Evolutionary conservation across 53 echinoderm and acorn worm species (phyloP).

Genomic region (Holothuria scabra): DNA sequence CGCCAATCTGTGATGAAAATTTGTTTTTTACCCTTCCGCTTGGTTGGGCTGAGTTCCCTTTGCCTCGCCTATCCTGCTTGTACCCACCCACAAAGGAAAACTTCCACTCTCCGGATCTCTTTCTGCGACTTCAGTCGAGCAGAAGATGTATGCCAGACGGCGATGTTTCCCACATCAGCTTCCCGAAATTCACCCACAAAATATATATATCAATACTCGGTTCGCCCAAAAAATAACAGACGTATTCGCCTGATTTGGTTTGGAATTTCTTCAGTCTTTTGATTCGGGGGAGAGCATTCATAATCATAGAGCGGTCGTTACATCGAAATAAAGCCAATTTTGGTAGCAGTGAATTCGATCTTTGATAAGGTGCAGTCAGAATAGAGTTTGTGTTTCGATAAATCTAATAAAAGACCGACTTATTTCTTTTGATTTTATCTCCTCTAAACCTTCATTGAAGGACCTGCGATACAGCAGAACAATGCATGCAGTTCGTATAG

Average conservation of each 20-base stretch:
- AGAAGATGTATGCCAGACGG: neutral
- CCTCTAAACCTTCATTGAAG: too few relatives aligned
- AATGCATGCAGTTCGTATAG: too few relatives aligned
- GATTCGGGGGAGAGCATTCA: conserved; percentile 3
- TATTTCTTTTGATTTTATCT: too few relatives aligned
- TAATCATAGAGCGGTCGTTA: too few relatives aligned
- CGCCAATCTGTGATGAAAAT: too few relatives aligned
- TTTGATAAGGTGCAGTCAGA: too few relatives aligned
- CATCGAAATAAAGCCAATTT: too few relatives aligned
- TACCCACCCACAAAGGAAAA: neutral
- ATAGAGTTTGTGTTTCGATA: too few relatives aligned
- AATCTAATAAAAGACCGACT: too few relatives aligned
- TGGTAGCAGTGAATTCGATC: too few relatives aligned
- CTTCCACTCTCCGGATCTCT: neutral
- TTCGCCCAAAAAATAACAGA: neutral
- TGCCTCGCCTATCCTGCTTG: neutral
- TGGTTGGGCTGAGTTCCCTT: neutral
- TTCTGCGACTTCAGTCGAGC: neutral
- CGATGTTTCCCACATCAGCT: conserved; percentile 5
- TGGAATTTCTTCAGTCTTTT: neutral
- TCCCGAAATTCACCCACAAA: neutral
- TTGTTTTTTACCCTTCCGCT: neutral
- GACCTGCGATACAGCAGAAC: too few relatives aligned
- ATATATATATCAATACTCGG: conserved; percentile 16
- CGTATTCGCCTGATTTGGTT: conserved; percentile 1